Evolutionary conservation across 2,888 invertebrate species (phyloP).

Genomic region (Branchipolynoe longqiensis): DNA sequence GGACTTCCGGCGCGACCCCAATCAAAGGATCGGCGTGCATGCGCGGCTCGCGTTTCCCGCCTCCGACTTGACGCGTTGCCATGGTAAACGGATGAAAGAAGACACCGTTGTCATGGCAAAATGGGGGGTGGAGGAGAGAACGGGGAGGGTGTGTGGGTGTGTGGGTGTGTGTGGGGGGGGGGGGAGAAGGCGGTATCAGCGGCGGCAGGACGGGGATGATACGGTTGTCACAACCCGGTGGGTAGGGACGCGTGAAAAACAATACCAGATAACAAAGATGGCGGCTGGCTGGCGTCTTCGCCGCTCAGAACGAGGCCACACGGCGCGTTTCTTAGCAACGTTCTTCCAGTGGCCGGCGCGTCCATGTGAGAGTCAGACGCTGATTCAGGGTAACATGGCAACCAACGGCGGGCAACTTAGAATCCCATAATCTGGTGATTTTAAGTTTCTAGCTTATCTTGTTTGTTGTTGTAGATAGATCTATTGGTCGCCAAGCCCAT

Average conservation of each 20-base stretch:
- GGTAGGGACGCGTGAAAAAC: constrained; percentile 41
- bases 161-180: neutral
- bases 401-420: too few species aligned
- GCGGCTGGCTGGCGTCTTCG: neutral
- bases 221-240: constrained; percentile 17
- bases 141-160: neutral
- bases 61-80: constrained; percentile 44
- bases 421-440: too few species aligned
- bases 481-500: too few species aligned
- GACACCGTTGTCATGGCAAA: constrained; percentile 43
- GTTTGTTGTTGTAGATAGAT: too few species aligned
- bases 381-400: too few species aligned
- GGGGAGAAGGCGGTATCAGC: constrained; percentile 3
- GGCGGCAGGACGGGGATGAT: neutral
- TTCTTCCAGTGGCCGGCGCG: too few species aligned
- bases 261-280: constrained; percentile 35
- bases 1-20: constrained; percentile 40
- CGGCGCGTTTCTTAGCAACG: too few species aligned
- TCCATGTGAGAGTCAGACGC: too few species aligned
- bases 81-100: constrained; percentile 38
- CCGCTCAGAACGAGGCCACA: too few species aligned
- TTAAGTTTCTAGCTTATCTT: too few species aligned
- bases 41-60: constrained; percentile 33
- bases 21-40: constrained; percentile 29
- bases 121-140: constrained; percentile 15